A percentile compares a stretch with the other conserved stretches of the same genome.
phyloP scores from a whole-genome alignment of 2,113 vertebrate species.

The Bufo bufo region DNA sequence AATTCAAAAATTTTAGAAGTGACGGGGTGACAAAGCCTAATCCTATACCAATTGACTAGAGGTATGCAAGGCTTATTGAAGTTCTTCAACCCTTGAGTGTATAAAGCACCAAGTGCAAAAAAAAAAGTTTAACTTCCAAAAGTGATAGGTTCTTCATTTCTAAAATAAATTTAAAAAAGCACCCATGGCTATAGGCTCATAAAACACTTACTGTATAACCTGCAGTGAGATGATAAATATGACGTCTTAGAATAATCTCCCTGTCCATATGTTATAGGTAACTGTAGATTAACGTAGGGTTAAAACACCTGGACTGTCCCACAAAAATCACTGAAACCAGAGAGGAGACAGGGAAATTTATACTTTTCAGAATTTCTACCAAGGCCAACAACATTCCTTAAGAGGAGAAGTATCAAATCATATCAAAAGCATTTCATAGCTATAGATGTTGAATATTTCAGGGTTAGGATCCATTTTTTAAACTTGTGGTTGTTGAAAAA shows the following conservation, averaged over 20 bases:
- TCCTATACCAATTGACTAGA: not conserved
- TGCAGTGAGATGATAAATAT: not conserved
- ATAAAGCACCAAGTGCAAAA: not conserved
- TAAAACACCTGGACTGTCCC: slow-evolving; percentile 28
- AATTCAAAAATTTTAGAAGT: not conserved
- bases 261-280: not conserved
- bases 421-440: not conserved
- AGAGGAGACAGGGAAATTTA: not conserved
- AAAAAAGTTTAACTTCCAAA: not conserved
- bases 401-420: not conserved
- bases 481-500: not conserved
- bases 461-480: not conserved
- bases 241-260: not conserved
- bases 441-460: not conserved
- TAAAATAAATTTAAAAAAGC: not conserved
- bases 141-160: not conserved
- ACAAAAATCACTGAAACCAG: slow-evolving; percentile 16
- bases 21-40: not conserved
- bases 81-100: not conserved
- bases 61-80: not conserved
- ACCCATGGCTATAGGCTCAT: not conserved
- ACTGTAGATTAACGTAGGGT: not conserved
- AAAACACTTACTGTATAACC: not conserved
- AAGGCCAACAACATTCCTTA: slow-evolving; percentile 26
- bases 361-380: not conserved